Evolutionary conservation across 1,140 invertebrate genomes (phyloP), one percentile per base, ranked within the genome.

Genomic region (Caerostris darwini): DNA sequence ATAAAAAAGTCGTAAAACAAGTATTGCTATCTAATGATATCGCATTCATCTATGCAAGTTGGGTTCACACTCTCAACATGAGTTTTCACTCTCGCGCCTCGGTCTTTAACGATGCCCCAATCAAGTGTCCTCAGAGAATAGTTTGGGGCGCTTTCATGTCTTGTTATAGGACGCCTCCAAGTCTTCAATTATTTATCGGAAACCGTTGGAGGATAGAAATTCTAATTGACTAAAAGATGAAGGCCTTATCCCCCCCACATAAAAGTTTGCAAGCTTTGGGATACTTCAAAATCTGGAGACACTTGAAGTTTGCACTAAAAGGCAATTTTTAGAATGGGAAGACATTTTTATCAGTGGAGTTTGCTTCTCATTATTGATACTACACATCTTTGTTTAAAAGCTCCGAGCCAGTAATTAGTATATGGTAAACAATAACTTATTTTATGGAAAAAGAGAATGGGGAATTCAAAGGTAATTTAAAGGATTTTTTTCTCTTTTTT

Each of bases 121-220:
- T 91, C 89, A 91, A 82, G 56, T 50, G 58, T 82, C 89, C 89
- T 82, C n/a, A 12, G 89, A 61, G 89, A 91, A 81, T 90, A 90
- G 88, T 90, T 90, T 58, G 71, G 57, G 89, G 69, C 71, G 57
- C 34, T 64, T 67, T 88, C 57, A 53, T 14, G 67, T 82, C 89
- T 91, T 91, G 89, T 91, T 91, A 91, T 77, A 91, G 59, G n/a
- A 91, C 12, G n/a, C 69, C 89, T 56, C 71, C 64, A 58, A 71
- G 89, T 91, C 89, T 91, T 91, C 82, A 91, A 91, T 91, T 91
- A 91, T 91, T 91, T 81, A 91, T 91, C 57, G 69, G 69, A 14
- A 91, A 90, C 71, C 88, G 61, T 90, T 17, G 53, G 50, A 90
- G 64, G 64, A 71, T 56, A 56, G 64, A 90, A 90, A 71, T 90